These are phyloP conservation scores for Dallia pectoralis DNA, from an alignment of 2,797 vertebrate species.

Conservation along the genomic window DNA sequence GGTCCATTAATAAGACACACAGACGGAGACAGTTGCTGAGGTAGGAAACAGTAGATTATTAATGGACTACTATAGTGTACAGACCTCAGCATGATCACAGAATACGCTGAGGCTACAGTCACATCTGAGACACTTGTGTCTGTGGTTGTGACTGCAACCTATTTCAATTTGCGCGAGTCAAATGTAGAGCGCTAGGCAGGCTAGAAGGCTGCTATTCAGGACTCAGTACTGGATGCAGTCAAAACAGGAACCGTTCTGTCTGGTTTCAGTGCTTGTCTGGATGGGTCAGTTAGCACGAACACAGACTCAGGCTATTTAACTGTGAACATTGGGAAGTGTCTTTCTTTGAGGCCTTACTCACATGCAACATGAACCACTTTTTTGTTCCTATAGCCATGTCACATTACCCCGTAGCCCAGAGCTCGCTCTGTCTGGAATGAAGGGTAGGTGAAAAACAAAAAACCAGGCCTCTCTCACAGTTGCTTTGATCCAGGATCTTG, in stretches of 20 bases:
- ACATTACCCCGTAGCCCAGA: neutral
- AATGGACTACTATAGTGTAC: neutral
- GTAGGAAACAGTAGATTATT: neutral
- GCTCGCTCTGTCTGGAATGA: neutral
- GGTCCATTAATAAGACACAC: neutral
- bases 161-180: neutral
- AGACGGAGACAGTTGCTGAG: neutral
- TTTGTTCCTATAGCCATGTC: neutral
- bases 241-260: no score
- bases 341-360: neutral
- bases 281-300: constrained; percentile 3
- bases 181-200: neutral
- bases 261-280: neutral
- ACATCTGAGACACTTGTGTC: neutral
- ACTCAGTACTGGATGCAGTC: no score
- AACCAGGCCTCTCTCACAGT: neutral
- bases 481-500: neutral
- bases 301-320: neutral
- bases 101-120: neutral
- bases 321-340: neutral
- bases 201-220: neutral
- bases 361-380: neutral
- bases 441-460: neutral
- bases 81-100: neutral
- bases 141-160: neutral